phyloP scores from a whole-genome alignment of 2,113 vertebrate species.

The Phyllostomus hastatus region DNA sequence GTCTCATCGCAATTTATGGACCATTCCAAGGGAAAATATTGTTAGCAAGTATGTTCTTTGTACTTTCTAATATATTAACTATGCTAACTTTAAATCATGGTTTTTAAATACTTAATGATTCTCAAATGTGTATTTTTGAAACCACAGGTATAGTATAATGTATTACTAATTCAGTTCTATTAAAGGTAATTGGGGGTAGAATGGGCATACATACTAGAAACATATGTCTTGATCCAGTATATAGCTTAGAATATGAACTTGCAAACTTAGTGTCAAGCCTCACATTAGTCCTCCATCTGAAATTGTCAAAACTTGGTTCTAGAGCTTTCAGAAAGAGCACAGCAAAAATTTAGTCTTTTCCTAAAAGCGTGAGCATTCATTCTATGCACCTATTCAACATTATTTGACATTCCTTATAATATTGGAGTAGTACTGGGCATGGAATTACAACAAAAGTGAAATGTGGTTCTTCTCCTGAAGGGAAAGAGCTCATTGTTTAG shows the following conservation, averaged over 20 bases:
- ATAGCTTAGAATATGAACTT: not conserved
- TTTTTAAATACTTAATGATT: conserved; percentile 44
- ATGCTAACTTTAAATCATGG: conserved; percentile 19
- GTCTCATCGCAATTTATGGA: not conserved
- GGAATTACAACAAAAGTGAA: not conserved
- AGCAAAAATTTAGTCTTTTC: not conserved
- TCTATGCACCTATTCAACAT: not conserved
- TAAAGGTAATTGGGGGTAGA: not conserved
- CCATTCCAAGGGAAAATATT: not conserved
- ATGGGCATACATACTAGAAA: not conserved
- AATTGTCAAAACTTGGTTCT: not conserved
- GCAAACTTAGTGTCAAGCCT: not conserved
- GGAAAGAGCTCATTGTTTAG: not conserved
- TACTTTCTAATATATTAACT: conserved; percentile 27
- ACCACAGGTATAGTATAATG: not conserved
- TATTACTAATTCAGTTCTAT: not conserved
- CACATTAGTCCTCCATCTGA: not conserved
- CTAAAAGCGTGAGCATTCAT: not conserved
- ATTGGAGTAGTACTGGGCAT: not conserved
- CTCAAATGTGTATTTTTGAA: conserved; percentile 23
- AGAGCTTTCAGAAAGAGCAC: not conserved
- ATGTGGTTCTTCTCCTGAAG: not conserved
- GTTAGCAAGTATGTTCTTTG: conserved; percentile 2
- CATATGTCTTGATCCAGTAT: not conserved
- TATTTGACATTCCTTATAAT: not conserved